A percentile compares a stretch with the other conserved stretches of the same genome.
Conservation (phyloP, 2,888 invertebrate genomes). For the Conops quadrifasciatus region DNA sequence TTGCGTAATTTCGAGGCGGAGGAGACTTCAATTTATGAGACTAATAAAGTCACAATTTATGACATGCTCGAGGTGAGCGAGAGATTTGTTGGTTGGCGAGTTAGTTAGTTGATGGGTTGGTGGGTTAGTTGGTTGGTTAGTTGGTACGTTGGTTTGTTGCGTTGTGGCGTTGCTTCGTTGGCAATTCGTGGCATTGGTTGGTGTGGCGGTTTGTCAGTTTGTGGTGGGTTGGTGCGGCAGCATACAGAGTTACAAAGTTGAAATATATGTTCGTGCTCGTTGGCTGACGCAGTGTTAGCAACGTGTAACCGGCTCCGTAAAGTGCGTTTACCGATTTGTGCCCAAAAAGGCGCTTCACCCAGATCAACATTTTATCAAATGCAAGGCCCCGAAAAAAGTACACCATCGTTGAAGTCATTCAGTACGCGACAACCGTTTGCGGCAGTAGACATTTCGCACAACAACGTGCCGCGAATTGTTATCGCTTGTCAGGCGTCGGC, state of each 20-base stretch:
- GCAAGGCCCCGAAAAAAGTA: background rate
- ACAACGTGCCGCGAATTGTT: slow-evolving; percentile 48
- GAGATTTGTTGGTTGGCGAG: too few relatives aligned
- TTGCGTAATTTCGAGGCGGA: background rate
- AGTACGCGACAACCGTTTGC: slow-evolving; percentile 40
- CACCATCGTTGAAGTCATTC: slow-evolving; percentile 10
- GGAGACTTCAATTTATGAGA: slow-evolving; percentile 1
- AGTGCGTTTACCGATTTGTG: background rate
- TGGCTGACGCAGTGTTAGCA: background rate
- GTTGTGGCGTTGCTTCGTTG: too few relatives aligned
- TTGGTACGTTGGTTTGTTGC: too few relatives aligned
- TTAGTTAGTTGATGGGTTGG: too few relatives aligned
- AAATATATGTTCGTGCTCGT: background rate
- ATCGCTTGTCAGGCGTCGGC: slow-evolving; percentile 49
- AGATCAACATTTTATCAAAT: slow-evolving; percentile 23
- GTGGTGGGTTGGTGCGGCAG: background rate
- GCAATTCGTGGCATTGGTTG: too few relatives aligned
- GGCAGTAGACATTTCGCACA: background rate
- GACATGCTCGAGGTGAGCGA: background rate
- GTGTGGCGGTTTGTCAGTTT: background rate
- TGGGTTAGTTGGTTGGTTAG: too few relatives aligned
- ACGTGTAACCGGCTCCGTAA: too few relatives aligned
- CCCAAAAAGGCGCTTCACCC: slow-evolving; percentile 17
- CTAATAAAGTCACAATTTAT: slow-evolving; percentile 21
- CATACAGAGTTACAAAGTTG: background rate